Percentiles rank a stretch among this genome's conserved stretches.
phyloP scores from a whole-genome alignment of 2,113 vertebrate genomes.

The Nannobrachium achirus region DNA sequence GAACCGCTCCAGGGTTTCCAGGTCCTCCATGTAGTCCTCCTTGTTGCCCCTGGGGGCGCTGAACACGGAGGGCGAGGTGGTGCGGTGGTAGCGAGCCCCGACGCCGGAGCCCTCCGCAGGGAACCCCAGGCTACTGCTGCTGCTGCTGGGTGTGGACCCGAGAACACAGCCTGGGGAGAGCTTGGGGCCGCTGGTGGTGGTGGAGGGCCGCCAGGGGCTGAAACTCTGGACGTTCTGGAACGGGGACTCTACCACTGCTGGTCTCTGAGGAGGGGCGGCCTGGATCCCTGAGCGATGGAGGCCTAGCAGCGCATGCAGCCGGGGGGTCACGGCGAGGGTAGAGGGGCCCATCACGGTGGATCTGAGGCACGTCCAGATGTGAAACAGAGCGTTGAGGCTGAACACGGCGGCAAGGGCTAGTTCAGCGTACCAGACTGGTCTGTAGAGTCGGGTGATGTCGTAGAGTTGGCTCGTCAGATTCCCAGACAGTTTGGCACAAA shows the following conservation, averaged over 20 bases:
- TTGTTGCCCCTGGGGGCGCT: conserved; percentile 79
- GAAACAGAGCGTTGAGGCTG: conserved; percentile 87
- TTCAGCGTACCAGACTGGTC: conserved; percentile 88
- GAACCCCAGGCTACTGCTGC: conserved; percentile 72
- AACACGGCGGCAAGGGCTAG: conserved; percentile 83
- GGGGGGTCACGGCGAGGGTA: conserved; percentile 76
- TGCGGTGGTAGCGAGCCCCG: conserved; percentile 79
- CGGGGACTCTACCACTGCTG: too few relatives aligned
- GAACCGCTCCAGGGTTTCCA: conserved; percentile 82
- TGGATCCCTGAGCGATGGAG: conserved; percentile 78
- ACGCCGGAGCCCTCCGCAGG: conserved; percentile 74
- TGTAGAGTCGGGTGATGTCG: conserved; percentile 77
- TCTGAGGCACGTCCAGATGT: conserved; percentile 89
- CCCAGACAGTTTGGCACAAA: conserved; percentile 89
- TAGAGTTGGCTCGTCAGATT: conserved; percentile 83
- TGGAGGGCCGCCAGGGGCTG: conserved; percentile 83
- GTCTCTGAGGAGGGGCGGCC: conserved; percentile 73
- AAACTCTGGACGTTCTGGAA: conserved; percentile 87
- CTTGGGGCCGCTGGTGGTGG: conserved; percentile 80
- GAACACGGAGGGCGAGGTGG: conserved; percentile 78
- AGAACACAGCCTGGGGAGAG: conserved; percentile 78
- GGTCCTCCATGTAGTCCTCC: conserved; percentile 85
- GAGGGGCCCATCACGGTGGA: conserved; percentile 80
- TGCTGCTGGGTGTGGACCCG: too few relatives aligned
- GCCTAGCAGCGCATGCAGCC: conserved; percentile 82